These are phyloP conservation scores for Marasmarcha lunaedactyla DNA, from an alignment of 2,888 invertebrate species.

Conservation along the genomic window DNA sequence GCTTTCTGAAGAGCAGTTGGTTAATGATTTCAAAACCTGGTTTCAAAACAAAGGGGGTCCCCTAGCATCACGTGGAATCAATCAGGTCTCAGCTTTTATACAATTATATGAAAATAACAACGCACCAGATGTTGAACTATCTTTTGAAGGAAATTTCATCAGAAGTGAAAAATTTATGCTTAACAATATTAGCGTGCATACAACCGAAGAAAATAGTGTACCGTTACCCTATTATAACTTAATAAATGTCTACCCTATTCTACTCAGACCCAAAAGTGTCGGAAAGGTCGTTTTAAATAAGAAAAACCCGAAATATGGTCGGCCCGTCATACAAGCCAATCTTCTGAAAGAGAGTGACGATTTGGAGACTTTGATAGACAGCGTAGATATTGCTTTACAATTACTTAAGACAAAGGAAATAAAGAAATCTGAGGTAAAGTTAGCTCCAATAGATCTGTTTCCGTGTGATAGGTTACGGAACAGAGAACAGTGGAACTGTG, in stretches of 20 bases:
- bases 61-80: slow-evolving; percentile 54
- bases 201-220: slow-evolving; percentile 46
- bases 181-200: slow-evolving; percentile 48
- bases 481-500: slow-evolving; percentile 62
- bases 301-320: slow-evolving; percentile 56
- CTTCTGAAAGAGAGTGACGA: slow-evolving; percentile 57
- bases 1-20: slow-evolving; percentile 39
- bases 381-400: slow-evolving; percentile 56
- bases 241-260: slow-evolving; percentile 48
- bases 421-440: slow-evolving; percentile 51
- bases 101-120: slow-evolving; percentile 53
- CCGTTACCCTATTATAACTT: slow-evolving; percentile 59
- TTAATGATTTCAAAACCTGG: slow-evolving; percentile 58
- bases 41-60: slow-evolving; percentile 49
- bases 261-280: slow-evolving; percentile 54
- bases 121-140: slow-evolving; percentile 53
- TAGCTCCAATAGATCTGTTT: slow-evolving; percentile 54
- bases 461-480: slow-evolving; percentile 53
- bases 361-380: slow-evolving; percentile 51
- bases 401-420: slow-evolving; percentile 55
- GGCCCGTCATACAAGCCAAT: slow-evolving; percentile 57
- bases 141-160: slow-evolving; percentile 53
- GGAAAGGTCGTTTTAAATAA: slow-evolving; percentile 54
- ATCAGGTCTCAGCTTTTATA: slow-evolving; percentile 54
- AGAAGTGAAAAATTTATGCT: slow-evolving; percentile 61